Base-by-base conservation (phyloP, 2,888 invertebrate genomes). In the Eurytoma californica region DNA sequence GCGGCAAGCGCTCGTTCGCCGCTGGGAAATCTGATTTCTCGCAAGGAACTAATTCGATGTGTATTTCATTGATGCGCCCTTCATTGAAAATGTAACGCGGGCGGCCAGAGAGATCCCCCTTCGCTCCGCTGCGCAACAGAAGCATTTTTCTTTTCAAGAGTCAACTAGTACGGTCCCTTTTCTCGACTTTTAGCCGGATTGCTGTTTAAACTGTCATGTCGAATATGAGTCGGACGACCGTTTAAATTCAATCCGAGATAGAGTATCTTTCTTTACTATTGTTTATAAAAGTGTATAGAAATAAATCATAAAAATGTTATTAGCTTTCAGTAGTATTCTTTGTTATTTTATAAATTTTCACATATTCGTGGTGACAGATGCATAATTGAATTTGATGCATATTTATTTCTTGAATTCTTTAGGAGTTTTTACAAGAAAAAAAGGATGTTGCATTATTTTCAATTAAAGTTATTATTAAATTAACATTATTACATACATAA, bases 1-100 rank as follows among this genome's bases (percentile, higher is more conserved):
- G 63, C 18, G 28, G 18, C 39, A 18, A 63, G 53, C 81, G 79
- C 81, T 77, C 82, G 80, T 80, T 83, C 68, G 80, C 87, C 86
- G 83, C 77, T 87, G 87, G 88, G 88, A 88, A 88, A 88, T 88
- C 88, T 77, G 77, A 77, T 77, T 77, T 67, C 72, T 88, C 86
- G 83, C 83, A 84, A 83, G 82, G 86, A 79, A 84, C 84, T 86
- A 87, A 86, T 87, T 87, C 85, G 83, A 86, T 84, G 85, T 85
- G 85, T 85, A 85, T 83, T 86, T 86, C 85, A 86, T 87, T 85
- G 86, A 85, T 85, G 84, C 84, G 81, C 83, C 82, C 67, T 28
- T 20, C 55, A 68, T 75, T 66, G 74, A 78, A 82, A 77, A 81
- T 78, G 76, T 76, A 74, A 60, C 53, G 58, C 47, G n/a, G 14